A percentile compares a stretch with the other conserved stretches of the same genome.
Conservation (phyloP, 2,113 vertebrate genomes). For the Pithys albifrons region DNA sequence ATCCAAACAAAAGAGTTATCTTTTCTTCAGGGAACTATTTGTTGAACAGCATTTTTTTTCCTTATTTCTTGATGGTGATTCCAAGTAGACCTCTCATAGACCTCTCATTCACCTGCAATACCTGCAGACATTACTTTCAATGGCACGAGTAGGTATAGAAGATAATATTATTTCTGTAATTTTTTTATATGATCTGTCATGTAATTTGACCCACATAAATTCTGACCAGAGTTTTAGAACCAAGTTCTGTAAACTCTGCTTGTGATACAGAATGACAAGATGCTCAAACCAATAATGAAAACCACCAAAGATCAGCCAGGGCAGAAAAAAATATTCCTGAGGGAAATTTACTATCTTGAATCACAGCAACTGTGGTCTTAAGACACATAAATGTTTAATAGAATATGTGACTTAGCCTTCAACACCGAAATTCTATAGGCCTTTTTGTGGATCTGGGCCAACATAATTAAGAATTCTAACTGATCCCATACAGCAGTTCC, state of each 20-base stretch:
- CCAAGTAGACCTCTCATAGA: neutral
- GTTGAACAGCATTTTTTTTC: neutral
- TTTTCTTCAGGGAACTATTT: neutral
- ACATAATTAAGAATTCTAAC: slow-evolving; percentile 26
- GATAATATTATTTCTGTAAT: neutral
- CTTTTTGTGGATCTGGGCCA: neutral
- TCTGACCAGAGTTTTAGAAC: neutral
- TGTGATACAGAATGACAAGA: neutral
- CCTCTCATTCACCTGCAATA: neutral
- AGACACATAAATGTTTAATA: neutral
- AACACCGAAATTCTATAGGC: neutral
- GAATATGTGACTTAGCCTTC: neutral
- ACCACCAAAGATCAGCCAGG: neutral
- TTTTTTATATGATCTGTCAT: neutral
- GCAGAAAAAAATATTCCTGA: neutral
- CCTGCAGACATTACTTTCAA: neutral
- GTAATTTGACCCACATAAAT: neutral
- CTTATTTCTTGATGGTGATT: neutral
- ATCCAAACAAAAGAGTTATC: neutral
- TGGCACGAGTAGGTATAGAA: neutral
- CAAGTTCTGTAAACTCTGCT: neutral
- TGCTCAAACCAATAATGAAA: neutral
- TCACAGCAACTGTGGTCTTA: neutral
- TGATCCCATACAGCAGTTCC: neutral
- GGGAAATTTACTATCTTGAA: neutral